Conservation (phyloP, 2,888 invertebrate species). For the Limulus polyphemus region DNA sequence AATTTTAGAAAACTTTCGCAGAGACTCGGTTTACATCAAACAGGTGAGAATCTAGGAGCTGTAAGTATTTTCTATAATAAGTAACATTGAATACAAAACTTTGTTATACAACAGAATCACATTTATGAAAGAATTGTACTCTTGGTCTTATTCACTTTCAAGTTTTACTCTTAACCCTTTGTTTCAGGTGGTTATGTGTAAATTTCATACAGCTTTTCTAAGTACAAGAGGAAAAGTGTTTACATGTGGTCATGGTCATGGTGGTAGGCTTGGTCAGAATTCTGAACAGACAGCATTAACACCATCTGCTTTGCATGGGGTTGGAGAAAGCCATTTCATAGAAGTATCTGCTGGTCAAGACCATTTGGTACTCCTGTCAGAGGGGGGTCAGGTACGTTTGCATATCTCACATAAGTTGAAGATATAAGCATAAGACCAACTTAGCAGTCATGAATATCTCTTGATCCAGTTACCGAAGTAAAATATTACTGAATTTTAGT, state of each 20-base stretch:
- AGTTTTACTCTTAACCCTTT: neutral
- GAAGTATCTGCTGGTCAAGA: constrained; percentile 49
- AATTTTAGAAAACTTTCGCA: constrained; percentile 51
- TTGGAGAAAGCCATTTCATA: constrained; percentile 33
- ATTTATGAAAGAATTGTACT: too few relatives aligned
- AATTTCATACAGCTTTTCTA: constrained; percentile 62
- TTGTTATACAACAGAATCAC: too few relatives aligned
- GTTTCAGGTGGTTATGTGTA: constrained; percentile 53
- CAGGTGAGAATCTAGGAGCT: constrained; percentile 40
- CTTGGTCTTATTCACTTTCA: too few relatives aligned
- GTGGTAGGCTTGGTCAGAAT: constrained; percentile 58
- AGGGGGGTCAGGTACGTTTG: constrained; percentile 40
- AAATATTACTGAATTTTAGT: too few relatives aligned
- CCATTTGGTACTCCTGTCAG: constrained; percentile 52
- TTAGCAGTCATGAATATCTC: too few relatives aligned
- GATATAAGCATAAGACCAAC: too few relatives aligned
- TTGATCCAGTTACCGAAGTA: too few relatives aligned
- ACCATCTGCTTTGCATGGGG: constrained; percentile 40
- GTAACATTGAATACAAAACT: too few relatives aligned
- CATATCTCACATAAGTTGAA: neutral
- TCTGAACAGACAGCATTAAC: constrained; percentile 46
- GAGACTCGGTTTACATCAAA: constrained; percentile 44
- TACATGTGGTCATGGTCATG: constrained; percentile 67
- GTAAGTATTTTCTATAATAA: too few relatives aligned
- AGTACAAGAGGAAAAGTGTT: constrained; percentile 48